Conservation (phyloP, 2,888 invertebrate species). For the Andrena bucephala region DNA sequence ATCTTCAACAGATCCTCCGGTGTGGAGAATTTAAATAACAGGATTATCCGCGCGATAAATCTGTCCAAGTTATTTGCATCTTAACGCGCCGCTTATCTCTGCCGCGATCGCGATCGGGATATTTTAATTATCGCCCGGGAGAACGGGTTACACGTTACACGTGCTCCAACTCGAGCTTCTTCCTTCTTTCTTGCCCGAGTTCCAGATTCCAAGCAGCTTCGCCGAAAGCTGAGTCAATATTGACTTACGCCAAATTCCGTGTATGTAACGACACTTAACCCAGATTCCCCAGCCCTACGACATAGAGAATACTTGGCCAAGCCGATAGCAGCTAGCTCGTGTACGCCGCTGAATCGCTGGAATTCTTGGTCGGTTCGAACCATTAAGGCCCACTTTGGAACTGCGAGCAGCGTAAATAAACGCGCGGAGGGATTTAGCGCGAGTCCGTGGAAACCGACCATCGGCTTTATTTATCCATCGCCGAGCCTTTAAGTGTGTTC, state of each 20-base stretch:
- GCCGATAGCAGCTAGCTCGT: constrained; percentile 10
- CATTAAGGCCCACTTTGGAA: constrained; percentile 22
- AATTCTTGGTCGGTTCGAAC: constrained; percentile 13
- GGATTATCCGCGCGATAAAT: constrained; percentile 37
- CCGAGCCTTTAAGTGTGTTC: background rate
- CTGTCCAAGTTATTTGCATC: constrained; percentile 31
- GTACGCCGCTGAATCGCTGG: background rate
- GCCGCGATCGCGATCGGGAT: constrained; percentile 9
- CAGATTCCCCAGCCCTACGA: constrained; percentile 37
- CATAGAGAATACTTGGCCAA: constrained; percentile 29
- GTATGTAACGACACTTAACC: constrained; percentile 54
- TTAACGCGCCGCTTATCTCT: constrained; percentile 26
- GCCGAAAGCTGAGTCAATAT: constrained; percentile 55
- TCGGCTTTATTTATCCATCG: constrained; percentile 7
- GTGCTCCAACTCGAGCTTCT: background rate
- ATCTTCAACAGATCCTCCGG: constrained; percentile 4
- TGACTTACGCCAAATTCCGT: constrained; percentile 41
- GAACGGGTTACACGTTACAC: background rate
- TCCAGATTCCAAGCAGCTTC: constrained; percentile 25
- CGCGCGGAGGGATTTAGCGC: background rate
- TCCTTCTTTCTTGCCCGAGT: constrained; percentile 26
- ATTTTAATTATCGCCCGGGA: constrained; percentile 33
- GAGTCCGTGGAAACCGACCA: background rate
- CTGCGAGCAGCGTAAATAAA: constrained; percentile 29
- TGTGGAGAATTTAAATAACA: constrained; percentile 28